A percentile compares a stretch with the other conserved stretches of the same genome.
These are phyloP conservation scores for Pachliopta kotzebuea DNA, from an alignment of 2,888 invertebrate genomes.

Conservation along the genomic window DNA sequence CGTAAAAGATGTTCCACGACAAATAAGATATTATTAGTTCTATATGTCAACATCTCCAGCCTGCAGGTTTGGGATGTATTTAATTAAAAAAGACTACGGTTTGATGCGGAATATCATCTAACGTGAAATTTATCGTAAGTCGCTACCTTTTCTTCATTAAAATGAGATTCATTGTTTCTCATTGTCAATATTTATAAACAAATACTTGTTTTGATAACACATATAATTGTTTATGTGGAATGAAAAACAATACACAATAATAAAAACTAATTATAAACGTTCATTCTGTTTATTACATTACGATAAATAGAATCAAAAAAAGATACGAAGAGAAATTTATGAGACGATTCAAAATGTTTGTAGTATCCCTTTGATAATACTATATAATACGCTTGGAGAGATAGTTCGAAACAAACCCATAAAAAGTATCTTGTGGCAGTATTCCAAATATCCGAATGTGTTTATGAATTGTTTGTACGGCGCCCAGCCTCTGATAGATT, in stretches of 20 bases:
- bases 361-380: neutral
- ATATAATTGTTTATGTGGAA: neutral
- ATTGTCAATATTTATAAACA: neutral
- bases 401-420: conserved; percentile 37
- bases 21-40: too few relatives aligned
- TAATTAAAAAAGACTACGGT: too few relatives aligned
- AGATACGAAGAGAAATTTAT: too few relatives aligned
- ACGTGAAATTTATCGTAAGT: too few relatives aligned
- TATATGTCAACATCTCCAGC: too few relatives aligned
- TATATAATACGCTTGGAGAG: conserved; percentile 9
- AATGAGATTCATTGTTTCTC: neutral
- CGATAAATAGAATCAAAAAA: neutral
- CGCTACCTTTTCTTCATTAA: neutral
- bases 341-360: neutral
- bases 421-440: conserved; percentile 54
- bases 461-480: conserved; percentile 68
- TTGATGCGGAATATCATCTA: too few relatives aligned
- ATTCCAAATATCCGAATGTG: conserved; percentile 67
- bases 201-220: neutral
- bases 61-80: too few relatives aligned
- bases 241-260: neutral
- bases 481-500: conserved; percentile 51
- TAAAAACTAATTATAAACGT: neutral
- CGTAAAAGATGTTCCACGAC: too few relatives aligned
- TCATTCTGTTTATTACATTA: neutral